These are phyloP conservation scores for Harpagifer antarcticus DNA, from an alignment of 2,797 vertebrate species.

Conservation along the genomic window DNA sequence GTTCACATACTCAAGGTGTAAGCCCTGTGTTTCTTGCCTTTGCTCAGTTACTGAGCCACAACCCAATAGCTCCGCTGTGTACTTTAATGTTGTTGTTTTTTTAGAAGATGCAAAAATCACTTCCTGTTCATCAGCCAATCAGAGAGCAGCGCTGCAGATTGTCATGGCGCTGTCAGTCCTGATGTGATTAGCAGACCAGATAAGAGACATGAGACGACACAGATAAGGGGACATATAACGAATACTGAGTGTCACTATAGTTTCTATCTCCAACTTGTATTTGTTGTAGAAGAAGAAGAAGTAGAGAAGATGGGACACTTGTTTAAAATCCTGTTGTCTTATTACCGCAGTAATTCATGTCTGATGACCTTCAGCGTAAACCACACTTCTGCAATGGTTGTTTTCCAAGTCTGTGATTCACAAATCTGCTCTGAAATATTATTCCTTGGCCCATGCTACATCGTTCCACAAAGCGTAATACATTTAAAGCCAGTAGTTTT, in stretches of 20 bases:
- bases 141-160: constrained; percentile 46
- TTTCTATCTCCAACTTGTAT: neutral
- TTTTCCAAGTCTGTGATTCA: too few species aligned
- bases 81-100: constrained; percentile 1
- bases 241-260: neutral
- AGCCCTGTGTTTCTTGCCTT: too few species aligned
- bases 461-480: too few species aligned
- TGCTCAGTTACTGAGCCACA: too few species aligned
- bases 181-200: constrained; percentile 43
- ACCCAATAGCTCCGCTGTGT: neutral
- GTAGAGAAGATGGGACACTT: too few species aligned
- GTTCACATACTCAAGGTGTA: constrained; percentile 15
- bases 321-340: too few species aligned
- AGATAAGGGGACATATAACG: neutral
- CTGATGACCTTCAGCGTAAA: too few species aligned
- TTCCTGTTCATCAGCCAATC: constrained; percentile 47
- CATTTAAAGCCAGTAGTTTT: too few species aligned
- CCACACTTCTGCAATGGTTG: too few species aligned
- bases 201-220: constrained; percentile 28
- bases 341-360: too few species aligned
- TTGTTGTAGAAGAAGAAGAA: neutral
- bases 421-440: too few species aligned
- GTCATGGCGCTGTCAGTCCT: constrained; percentile 43
- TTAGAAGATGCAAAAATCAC: neutral
- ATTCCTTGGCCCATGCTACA: too few species aligned